Evolutionary conservation across 2,113 vertebrate species (phyloP).

Genomic region (Oryctolagus cuniculus): mOryCun1.1 NC_091451.1:42953501-42954000

Average conservation of each 20-base stretch:
- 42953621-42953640: neutral
- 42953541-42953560: neutral
- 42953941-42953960: neutral
- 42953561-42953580: neutral
- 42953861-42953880: neutral
- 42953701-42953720: neutral
- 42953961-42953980: neutral
- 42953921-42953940: too few relatives aligned
- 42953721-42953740: neutral
- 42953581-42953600: neutral
- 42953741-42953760: neutral
- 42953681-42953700: neutral
- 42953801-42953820: neutral
- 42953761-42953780: neutral
- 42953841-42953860: neutral
- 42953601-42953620: neutral
- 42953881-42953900: rapidly evolving
- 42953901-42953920: too few relatives aligned
- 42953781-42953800: neutral
- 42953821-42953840: neutral
- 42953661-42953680: neutral
- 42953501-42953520: neutral
- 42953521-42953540: neutral
- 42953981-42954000: too few relatives aligned
- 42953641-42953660: neutral